Evolutionary conservation across 1,140 invertebrate genomes (phyloP), one percentile per base, ranked within the genome.

Genomic region (Callitettix versicolor): DNA sequence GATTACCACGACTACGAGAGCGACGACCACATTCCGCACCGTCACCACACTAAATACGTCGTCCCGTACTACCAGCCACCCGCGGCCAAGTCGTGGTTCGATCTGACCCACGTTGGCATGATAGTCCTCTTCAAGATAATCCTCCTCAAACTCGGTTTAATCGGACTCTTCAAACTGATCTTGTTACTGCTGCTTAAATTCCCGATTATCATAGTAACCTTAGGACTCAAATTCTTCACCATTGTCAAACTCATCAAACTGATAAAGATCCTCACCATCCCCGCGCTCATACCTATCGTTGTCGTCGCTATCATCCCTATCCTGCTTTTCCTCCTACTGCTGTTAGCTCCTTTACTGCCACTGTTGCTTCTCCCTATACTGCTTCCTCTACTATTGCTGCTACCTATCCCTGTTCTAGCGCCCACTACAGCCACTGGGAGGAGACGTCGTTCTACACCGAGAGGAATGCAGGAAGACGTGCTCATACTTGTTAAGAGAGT

Each of bases 51-150:
- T n/a, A n/a, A n/a, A n/a, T n/a, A n/a, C n/a, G n/a, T n/a, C n/a
- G n/a, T n/a, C n/a, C n/a, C n/a, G n/a, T n/a, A n/a, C n/a, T n/a
- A n/a, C n/a, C n/a, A n/a, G n/a, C n/a, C n/a, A n/a, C n/a, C n/a
- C n/a, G n/a, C n/a, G n/a, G n/a, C n/a, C n/a, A n/a, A n/a, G n/a
- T 47, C 52, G 30, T 22, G 36, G 2, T 20, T 59, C 5, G 58
- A 59, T 17, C 0, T 59, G 15, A 15, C 26, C 0, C 47, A 56
- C 17, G 50, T 59, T 21, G 57, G 57, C 4, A 18, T 56, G 1
- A 1, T 58, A 14, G 57, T 53, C 18, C n/a, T 58, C 12, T 4
- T 58, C 1, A 58, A 58, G 43, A 55, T 58, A 17, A 47, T 40
- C 2, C 1, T 56, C 17, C 41, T 53, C 2, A 58, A 58, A 17